Conservation (phyloP, 2,113 vertebrate genomes). For the Azemiops feae region DNA sequence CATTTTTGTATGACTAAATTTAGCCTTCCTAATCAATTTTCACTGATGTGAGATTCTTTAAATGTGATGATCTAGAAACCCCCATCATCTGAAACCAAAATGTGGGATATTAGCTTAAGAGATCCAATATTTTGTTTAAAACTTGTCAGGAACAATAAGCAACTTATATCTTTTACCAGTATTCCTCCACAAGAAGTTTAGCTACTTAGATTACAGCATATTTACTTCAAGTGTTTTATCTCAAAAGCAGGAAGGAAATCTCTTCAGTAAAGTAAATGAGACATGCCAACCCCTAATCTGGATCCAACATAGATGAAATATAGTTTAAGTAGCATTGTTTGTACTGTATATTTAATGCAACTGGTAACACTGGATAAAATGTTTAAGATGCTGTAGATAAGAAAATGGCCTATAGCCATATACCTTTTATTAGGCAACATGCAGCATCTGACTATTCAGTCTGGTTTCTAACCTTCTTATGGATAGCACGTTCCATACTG, state of each 20-base stretch:
- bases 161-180: background rate
- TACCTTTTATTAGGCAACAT: background rate
- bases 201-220: background rate
- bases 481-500: background rate
- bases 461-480: constrained; percentile 2
- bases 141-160: background rate
- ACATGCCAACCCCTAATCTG: background rate
- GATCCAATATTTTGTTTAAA: background rate
- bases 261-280: background rate
- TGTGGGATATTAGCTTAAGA: background rate
- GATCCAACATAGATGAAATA: background rate
- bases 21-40: background rate
- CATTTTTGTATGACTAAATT: background rate
- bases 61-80: background rate
- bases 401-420: background rate
- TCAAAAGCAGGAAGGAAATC: background rate
- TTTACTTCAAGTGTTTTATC: background rate
- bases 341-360: background rate
- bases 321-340: background rate
- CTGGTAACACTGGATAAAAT: background rate
- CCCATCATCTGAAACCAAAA: background rate
- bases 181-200: background rate
- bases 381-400: background rate
- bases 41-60: background rate
- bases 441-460: background rate